These are phyloP conservation scores for Drosophila birchii DNA, from an alignment of 2,888 invertebrate genomes.

Conservation along the genomic window DNA sequence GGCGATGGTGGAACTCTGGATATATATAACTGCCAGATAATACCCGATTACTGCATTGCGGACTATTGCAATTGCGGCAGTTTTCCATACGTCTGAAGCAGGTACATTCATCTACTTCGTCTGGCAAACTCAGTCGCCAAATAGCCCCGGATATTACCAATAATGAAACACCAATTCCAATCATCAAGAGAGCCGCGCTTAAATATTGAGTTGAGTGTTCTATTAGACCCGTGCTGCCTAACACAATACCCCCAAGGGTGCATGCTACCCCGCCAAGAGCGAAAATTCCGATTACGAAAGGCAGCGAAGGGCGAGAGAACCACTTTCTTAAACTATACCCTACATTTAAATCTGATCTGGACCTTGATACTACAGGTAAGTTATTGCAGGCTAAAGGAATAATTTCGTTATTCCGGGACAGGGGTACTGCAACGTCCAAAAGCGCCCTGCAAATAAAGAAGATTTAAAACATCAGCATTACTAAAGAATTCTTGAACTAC, in stretches of 20 bases:
- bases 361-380: slow-evolving; percentile 29
- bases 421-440: slow-evolving; percentile 63
- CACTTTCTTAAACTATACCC: slow-evolving; percentile 79
- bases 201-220: slow-evolving; percentile 84
- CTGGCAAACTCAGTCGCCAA: slow-evolving; percentile 94
- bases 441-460: slow-evolving; percentile 51
- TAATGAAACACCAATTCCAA: slow-evolving; percentile 93
- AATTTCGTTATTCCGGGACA: slow-evolving; percentile 46
- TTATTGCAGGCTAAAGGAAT: slow-evolving; percentile 31
- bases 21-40: slow-evolving; percentile 94
- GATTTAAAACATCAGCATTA: neutral
- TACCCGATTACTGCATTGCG: slow-evolving; percentile 91
- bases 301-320: slow-evolving; percentile 83
- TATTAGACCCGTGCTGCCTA: slow-evolving; percentile 83
- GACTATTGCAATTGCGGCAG: slow-evolving; percentile 86
- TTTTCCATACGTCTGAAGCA: slow-evolving; percentile 87
- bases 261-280: slow-evolving; percentile 84
- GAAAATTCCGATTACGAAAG: slow-evolving; percentile 83
- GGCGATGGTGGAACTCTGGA: slow-evolving; percentile 97
- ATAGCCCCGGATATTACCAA: slow-evolving; percentile 97
- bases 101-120: slow-evolving; percentile 89
- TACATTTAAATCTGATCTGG: slow-evolving; percentile 22
- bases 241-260: slow-evolving; percentile 83
- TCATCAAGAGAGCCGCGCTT: slow-evolving; percentile 84
- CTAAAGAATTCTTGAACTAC: slow-evolving; percentile 37